Evolutionary conservation across 1,140 invertebrate genomes (phyloP).

Genomic region (Panagrolaimus sp.): DNA sequence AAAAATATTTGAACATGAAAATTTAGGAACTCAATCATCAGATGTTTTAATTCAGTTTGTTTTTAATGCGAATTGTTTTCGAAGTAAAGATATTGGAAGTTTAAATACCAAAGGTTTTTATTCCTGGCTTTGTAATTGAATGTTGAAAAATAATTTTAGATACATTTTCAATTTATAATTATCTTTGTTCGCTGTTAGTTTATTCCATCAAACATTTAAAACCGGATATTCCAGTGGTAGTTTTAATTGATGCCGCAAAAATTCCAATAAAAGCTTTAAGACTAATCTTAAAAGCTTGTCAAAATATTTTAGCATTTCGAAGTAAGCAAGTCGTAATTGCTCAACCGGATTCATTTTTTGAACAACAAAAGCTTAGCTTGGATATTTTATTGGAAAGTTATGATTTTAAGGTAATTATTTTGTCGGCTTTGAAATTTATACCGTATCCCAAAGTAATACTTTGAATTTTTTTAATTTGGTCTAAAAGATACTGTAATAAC

Average conservation of each 20-base stretch:
- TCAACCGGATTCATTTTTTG: conserved; percentile 33
- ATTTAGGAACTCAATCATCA: conserved; percentile 11
- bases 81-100: conserved; percentile 24
- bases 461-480: too few relatives aligned
- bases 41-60: conserved; percentile 19
- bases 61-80: conserved; percentile 25
- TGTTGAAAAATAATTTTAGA: too few relatives aligned
- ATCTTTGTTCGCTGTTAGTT: conserved; percentile 38
- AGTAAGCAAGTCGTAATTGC: conserved; percentile 36
- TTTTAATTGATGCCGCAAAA: conserved; percentile 36
- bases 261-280: conserved; percentile 38
- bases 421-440: conserved; percentile 8
- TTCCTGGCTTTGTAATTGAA: too few relatives aligned
- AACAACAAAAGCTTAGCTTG: conserved; percentile 31
- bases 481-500: too few relatives aligned
- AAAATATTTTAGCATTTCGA: conserved; percentile 44
- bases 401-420: conserved; percentile 35
- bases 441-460: conserved; percentile 8
- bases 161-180: conserved; percentile 41
- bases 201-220: conserved; percentile 25
- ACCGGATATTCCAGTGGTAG: conserved; percentile 24
- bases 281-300: conserved; percentile 35
- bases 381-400: conserved; percentile 39
- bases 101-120: conserved; percentile 29
- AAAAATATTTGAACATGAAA: conserved; percentile 14